Evolutionary conservation across 2,113 vertebrate genomes (phyloP), one percentile per base, ranked within the genome.

Genomic region (Athene cunicularia): DNA sequence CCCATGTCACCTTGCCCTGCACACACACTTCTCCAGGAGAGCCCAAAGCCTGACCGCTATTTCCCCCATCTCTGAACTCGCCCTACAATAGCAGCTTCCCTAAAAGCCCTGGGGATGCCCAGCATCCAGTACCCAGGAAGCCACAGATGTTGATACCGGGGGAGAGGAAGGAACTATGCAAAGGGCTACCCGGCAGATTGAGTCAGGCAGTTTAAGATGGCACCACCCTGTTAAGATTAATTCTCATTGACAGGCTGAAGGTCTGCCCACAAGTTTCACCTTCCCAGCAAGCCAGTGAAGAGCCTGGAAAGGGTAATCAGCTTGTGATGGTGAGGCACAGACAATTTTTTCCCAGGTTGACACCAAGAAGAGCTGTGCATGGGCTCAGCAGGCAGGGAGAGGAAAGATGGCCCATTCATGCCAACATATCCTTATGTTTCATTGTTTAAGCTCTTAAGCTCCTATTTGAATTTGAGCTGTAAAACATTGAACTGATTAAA

Each of bases 381-480:
- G 4, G 39, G 26, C 41, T 63, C 35, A 14, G 37, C 39, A 43
- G n/a, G 75, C 56, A 85, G 32, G 37, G 60, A 58, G 73, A 66
- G 56, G 32, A 49, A 21, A 66, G 75, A 59, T 8, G 55, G 41
- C 30, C 33, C 66, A 52, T 67, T 39, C 58, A 14, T 55, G 90
- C 92, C 94, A 92, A 52, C 68, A 94, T 62, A 70, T 80, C 88
- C 75, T 93, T 43, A 21, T 41, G 41, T 86, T 90, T 70, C 80
- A 21, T 67, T 95, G 73, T 82, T 93, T 83, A 90, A 97, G 90
- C 92, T 95, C 88, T 96, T 97, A 95, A 96, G 87, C 81, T 86
- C 43, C 68, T 88, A 17, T 95, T 95, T 96, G 92, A 95, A 93
- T 92, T 76, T 58, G 70, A 91, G 75, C 88, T 97, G 96, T 95